Evolutionary conservation across 2,113 vertebrate genomes (phyloP).

Genomic region (Pseudopipra pipra): DNA sequence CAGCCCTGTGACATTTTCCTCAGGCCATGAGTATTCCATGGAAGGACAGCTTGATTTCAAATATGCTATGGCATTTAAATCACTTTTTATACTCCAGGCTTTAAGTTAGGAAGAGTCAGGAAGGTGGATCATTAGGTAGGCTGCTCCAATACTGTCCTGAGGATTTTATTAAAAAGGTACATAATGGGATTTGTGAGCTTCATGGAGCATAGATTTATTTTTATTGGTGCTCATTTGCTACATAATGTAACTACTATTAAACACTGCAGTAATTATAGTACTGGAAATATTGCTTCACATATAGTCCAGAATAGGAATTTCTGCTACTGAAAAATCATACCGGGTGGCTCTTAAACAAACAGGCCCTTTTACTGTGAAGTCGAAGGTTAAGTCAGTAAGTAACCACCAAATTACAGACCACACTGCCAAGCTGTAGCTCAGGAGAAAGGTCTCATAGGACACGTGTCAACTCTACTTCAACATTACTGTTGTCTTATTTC

Average conservation of each 20-base stretch:
- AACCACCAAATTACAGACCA: not conserved
- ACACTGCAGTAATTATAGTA: not conserved
- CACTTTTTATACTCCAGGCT: constrained; percentile 57
- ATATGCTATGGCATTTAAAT: constrained; percentile 59
- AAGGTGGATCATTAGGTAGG: constrained; percentile 61
- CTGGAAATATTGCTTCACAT: not conserved
- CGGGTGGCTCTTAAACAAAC: not conserved
- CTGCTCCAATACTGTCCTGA: constrained; percentile 62
- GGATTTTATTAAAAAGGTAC: constrained; percentile 70
- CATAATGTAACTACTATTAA: not conserved
- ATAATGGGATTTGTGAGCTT: constrained; percentile 59
- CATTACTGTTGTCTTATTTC: not conserved
- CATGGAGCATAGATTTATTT: not conserved
- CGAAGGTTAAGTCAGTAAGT: not conserved
- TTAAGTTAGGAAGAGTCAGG: constrained; percentile 63
- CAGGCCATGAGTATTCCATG: constrained; percentile 58
- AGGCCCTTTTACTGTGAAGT: not conserved
- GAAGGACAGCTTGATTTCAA: constrained; percentile 62
- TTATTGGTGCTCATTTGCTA: constrained; percentile 25
- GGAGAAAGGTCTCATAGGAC: not conserved
- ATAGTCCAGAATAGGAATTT: not conserved
- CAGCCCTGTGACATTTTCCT: constrained; percentile 62
- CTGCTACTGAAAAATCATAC: not conserved
- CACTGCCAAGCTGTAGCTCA: not conserved
- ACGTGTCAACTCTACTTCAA: not conserved